Percentiles rank a stretch among this genome's conserved stretches.
Evolutionary conservation across 2,888 invertebrate genomes (phyloP).

Genomic region (Homarus gammarus): DNA sequence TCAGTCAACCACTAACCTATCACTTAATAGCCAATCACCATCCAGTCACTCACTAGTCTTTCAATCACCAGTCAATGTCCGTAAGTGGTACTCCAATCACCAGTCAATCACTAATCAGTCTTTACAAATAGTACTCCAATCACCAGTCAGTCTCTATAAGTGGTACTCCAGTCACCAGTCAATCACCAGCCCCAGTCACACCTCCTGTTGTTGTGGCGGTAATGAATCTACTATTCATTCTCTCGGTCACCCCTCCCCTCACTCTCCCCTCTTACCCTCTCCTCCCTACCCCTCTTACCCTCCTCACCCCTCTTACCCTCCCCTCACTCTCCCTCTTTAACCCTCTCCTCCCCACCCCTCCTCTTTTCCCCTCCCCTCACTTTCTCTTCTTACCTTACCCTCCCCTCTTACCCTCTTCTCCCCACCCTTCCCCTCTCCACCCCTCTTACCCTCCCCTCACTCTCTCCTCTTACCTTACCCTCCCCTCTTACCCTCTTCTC

Average conservation of each 20-base stretch:
- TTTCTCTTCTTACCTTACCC: too few species aligned
- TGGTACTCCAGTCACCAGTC: not conserved
- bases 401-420: too few species aligned
- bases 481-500: too few species aligned
- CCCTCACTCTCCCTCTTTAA: not conserved
- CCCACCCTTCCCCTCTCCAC: too few species aligned
- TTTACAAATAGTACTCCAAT: not conserved
- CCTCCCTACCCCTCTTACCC: too few species aligned
- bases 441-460: too few species aligned
- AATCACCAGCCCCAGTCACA: not conserved
- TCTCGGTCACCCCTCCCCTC: not conserved
- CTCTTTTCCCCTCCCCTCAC: too few species aligned
- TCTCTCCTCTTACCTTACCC: too few species aligned
- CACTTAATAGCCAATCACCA: not conserved
- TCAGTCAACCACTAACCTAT: too few species aligned
- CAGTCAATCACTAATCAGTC: too few species aligned
- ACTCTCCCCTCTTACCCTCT: not conserved
- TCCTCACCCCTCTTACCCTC: not conserved
- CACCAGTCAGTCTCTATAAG: too few species aligned
- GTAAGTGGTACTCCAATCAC: not conserved
- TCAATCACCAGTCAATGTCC: not conserved
- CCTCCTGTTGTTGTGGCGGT: slow-evolving; percentile 1
- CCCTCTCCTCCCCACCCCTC: not conserved
- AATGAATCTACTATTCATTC: slow-evolving; percentile 39
- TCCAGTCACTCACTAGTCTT: too few species aligned